Percentiles rank a stretch among this genome's conserved stretches.
Conservation (phyloP, 2,113 vertebrate genomes). For the Eublepharis macularius region DNA sequence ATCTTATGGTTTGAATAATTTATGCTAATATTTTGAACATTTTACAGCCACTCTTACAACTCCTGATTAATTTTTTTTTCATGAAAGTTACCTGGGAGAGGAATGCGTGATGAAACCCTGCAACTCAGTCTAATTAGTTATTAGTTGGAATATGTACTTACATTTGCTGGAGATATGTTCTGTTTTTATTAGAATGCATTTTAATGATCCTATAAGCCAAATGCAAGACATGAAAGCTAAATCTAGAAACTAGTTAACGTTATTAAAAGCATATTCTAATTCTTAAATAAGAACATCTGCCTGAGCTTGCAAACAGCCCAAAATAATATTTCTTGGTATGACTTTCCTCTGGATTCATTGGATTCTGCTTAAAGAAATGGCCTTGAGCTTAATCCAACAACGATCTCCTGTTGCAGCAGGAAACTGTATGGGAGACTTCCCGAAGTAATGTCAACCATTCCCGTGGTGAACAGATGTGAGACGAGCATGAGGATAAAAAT, state of each 20-base stretch:
- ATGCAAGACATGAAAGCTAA: neutral
- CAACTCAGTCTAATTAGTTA: neutral
- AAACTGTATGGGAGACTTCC: neutral
- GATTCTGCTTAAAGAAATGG: neutral
- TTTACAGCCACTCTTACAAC: neutral
- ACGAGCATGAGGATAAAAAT: too few species aligned
- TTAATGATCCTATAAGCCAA: neutral
- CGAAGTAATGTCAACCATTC: neutral
- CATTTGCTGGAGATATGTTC: neutral
- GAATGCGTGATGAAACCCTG: neutral
- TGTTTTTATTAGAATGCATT: neutral
- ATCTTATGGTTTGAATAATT: neutral
- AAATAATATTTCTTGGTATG: neutral
- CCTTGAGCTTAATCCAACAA: neutral
- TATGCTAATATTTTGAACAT: neutral
- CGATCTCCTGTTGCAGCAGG: too few species aligned
- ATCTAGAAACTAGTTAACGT: neutral
- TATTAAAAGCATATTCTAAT: neutral
- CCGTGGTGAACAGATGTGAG: neutral
- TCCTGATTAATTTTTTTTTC: neutral
- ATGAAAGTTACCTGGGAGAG: neutral
- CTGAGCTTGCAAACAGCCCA: neutral
- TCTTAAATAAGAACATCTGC: neutral
- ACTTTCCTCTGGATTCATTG: neutral
- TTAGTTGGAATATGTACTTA: neutral